A percentile compares a stretch with the other conserved stretches of the same genome.
Conservation (phyloP, 2,888 invertebrate species). For the Matsumyia berberina region DNA sequence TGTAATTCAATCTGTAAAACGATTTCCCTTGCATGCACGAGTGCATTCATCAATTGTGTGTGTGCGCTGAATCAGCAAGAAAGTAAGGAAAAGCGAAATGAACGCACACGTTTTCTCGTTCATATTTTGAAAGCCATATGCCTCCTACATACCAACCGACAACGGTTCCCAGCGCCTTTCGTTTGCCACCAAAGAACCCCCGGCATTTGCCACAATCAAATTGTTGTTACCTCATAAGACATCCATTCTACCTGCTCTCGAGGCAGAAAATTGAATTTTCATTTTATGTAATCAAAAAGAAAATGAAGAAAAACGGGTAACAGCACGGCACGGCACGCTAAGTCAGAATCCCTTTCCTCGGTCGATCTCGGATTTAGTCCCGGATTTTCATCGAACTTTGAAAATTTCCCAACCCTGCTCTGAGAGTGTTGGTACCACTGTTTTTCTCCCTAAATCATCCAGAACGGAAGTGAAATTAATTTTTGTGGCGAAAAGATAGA, state of each 20-base stretch:
- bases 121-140: conserved; percentile 14
- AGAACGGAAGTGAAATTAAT: conserved; percentile 67
- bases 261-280: conserved; percentile 75
- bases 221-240: conserved; percentile 68
- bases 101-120: conserved; percentile 31
- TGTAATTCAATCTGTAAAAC: conserved; percentile 72
- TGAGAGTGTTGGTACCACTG: conserved; percentile 9
- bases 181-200: conserved; percentile 11
- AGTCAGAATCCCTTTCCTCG: conserved; percentile 48
- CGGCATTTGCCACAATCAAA: conserved; percentile 61
- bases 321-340: conserved; percentile 20
- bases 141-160: background rate
- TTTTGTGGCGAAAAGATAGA: conserved; percentile 1
- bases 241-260: conserved; percentile 53
- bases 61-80: conserved; percentile 59
- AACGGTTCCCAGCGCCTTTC: no score
- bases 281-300: conserved; percentile 75
- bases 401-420: conserved; percentile 11
- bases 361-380: conserved; percentile 24
- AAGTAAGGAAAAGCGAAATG: conserved; percentile 30
- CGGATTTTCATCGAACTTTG: conserved; percentile 34
- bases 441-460: conserved; percentile 44
- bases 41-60: conserved; percentile 71
- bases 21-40: conserved; percentile 71
- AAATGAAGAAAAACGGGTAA: conserved; percentile 49